phyloP scores from a whole-genome alignment of 2,113 vertebrate species.

The Tursiops truncatus region DNA sequence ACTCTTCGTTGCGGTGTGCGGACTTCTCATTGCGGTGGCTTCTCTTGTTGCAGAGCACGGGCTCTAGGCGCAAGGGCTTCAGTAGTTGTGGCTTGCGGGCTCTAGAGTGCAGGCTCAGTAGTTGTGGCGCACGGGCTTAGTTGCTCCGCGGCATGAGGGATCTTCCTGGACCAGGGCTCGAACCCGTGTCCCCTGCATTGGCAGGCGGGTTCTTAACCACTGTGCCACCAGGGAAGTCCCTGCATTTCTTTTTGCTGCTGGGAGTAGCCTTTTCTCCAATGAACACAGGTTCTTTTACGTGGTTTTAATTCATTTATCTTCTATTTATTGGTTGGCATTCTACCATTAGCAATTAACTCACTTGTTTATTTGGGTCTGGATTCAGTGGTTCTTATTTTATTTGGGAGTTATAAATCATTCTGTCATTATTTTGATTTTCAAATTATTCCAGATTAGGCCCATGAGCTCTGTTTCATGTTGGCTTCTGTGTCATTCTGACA shows the following conservation, averaged over 20 bases:
- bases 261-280: neutral
- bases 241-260: neutral
- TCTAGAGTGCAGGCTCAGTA: no score
- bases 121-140: no score
- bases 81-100: no score
- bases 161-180: no score
- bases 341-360: neutral
- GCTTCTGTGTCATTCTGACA: neutral
- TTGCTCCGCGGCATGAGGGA: no score
- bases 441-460: neutral
- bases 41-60: no score
- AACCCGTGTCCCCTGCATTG: no score
- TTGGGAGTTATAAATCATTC: neutral
- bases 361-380: neutral
- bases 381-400: neutral
- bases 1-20: no score
- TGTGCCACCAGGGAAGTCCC: no score
- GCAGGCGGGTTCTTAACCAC: no score
- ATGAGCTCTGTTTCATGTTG: neutral
- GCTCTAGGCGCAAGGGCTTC: no score
- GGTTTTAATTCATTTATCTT: neutral
- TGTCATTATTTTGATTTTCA: neutral
- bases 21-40: no score
- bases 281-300: neutral
- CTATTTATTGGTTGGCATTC: neutral